phyloP scores from a whole-genome alignment of 2,888 invertebrate species.

The Cryptus viduatorius region DNA sequence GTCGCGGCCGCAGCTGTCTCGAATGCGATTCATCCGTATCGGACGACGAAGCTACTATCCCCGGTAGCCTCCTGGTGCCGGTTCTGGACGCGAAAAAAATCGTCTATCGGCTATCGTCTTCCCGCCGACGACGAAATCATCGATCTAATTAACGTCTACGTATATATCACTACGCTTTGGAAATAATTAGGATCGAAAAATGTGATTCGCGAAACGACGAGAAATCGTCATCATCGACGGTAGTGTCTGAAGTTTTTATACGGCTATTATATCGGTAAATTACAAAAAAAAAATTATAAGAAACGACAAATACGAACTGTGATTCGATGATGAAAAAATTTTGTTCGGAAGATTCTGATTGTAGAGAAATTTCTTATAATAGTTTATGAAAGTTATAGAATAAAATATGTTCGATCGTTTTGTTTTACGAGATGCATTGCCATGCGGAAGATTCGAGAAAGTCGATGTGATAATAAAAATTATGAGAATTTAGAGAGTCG shows the following conservation, averaged over 20 bases:
- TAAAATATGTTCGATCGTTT: neutral
- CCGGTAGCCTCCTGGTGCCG: constrained; percentile 35
- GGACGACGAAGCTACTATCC: constrained; percentile 41
- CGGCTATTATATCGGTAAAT: constrained; percentile 27
- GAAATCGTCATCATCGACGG: constrained; percentile 32
- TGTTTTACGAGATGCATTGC: neutral
- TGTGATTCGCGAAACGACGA: constrained; percentile 31
- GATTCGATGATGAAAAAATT: neutral
- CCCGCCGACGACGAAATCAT: constrained; percentile 15
- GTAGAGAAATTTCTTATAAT: neutral
- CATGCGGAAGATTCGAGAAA: neutral
- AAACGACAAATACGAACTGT: too few species aligned
- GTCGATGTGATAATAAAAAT: neutral
- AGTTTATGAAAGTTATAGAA: neutral
- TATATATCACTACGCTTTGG: neutral
- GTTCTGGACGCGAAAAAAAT: constrained; percentile 48
- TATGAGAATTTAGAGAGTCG: neutral
- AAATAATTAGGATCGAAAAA: constrained; percentile 26
- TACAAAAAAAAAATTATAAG: neutral
- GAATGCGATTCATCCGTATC: constrained; percentile 73
- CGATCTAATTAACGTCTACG: constrained; percentile 1
- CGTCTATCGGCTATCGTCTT: constrained; percentile 35
- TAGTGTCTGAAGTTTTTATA: neutral
- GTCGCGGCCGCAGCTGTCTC: constrained; percentile 77
- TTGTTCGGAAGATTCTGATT: neutral